Evolutionary conservation across 2,797 vertebrate species (phyloP).

Genomic region (Gymnothorax reevesii): DNA sequence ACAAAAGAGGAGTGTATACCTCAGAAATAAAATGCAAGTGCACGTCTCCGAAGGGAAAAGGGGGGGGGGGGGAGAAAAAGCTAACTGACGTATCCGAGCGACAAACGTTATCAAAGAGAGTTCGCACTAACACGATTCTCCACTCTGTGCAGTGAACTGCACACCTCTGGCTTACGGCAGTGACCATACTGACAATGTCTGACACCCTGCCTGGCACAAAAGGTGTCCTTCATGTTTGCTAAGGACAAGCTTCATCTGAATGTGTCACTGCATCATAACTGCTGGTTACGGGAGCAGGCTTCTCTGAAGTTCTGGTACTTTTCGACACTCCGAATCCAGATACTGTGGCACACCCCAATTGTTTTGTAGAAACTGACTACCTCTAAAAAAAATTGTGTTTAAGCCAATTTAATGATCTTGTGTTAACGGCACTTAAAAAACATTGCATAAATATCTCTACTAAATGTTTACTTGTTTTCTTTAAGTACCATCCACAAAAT

Average conservation of each 20-base stretch:
- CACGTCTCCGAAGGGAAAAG: slow-evolving; percentile 39
- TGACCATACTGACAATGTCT: slow-evolving; percentile 47
- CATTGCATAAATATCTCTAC: too few relatives aligned
- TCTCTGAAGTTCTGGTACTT: slow-evolving; percentile 8
- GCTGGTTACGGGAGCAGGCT: slow-evolving; percentile 34
- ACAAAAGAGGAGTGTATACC: slow-evolving; percentile 25
- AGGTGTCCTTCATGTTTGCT: slow-evolving; percentile 43
- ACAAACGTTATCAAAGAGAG: slow-evolving; percentile 37
- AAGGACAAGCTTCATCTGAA: slow-evolving; percentile 42
- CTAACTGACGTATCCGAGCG: slow-evolving; percentile 35
- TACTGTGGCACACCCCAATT: too few relatives aligned
- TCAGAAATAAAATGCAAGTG: slow-evolving; percentile 38
- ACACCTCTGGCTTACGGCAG: slow-evolving; percentile 40
- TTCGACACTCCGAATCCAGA: not conserved
- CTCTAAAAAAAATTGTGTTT: too few relatives aligned
- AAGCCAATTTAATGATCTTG: too few relatives aligned
- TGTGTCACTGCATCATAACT: slow-evolving; percentile 42
- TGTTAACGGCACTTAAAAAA: too few relatives aligned
- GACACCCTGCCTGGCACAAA: slow-evolving; percentile 43
- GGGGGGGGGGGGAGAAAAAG: slow-evolving; percentile 26
- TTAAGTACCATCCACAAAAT: too few relatives aligned
- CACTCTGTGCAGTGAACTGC: slow-evolving; percentile 39
- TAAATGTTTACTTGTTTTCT: too few relatives aligned
- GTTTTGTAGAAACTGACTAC: too few relatives aligned
- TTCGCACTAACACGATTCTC: slow-evolving; percentile 39